phyloP scores from a whole-genome alignment of 2,113 vertebrate genomes.

The Pristiophorus japonicus region DNA sequence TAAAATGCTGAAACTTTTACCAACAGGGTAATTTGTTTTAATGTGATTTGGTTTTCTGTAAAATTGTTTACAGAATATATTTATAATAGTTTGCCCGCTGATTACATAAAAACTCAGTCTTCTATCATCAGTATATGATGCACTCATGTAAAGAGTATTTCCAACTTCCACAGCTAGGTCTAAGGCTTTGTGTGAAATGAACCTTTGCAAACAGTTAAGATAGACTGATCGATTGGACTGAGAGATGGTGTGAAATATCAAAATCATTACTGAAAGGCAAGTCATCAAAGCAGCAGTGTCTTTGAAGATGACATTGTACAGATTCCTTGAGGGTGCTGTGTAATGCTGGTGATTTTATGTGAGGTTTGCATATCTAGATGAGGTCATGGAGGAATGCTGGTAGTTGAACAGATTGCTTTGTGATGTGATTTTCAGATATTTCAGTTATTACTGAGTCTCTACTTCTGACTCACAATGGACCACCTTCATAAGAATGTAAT shows the following conservation, averaged over 20 bases:
- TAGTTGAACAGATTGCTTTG: constrained; percentile 25
- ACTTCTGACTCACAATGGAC: neutral
- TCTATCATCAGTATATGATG: neutral
- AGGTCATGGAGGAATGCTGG: constrained; percentile 25
- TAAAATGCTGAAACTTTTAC: neutral
- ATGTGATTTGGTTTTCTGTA: neutral
- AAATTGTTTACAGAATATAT: neutral
- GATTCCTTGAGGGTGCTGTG: constrained; percentile 12
- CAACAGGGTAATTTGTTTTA: neutral
- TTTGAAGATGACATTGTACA: constrained; percentile 29
- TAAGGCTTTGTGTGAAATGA: neutral
- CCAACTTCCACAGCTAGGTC: neutral
- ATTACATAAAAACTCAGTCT: neutral
- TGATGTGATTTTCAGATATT: constrained; percentile 33
- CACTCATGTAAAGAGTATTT: neutral
- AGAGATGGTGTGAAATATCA: neutral
- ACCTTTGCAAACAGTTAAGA: neutral
- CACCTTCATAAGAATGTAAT: constrained; percentile 23
- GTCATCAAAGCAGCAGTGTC: neutral
- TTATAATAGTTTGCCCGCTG: neutral
- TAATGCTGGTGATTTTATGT: constrained; percentile 19
- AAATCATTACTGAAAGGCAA: constrained; percentile 5
- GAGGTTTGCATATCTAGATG: constrained; percentile 25
- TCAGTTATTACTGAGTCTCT: neutral
- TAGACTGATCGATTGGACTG: neutral